Evolutionary conservation across 2,797 vertebrate genomes (phyloP).

Genomic region (Nyctalus aviator): DNA sequence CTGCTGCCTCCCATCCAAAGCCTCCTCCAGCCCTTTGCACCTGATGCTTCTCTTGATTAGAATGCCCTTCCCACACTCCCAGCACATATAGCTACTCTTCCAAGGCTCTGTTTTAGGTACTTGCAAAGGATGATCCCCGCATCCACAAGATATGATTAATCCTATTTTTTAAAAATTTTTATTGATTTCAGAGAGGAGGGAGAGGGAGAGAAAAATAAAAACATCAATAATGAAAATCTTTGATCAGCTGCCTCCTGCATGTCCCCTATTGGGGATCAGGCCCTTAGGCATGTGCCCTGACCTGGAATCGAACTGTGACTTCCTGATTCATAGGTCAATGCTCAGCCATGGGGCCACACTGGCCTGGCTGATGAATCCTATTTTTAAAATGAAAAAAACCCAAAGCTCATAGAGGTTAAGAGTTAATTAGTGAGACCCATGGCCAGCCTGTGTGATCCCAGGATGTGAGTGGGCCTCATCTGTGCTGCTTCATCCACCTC

Average conservation of each 20-base stretch:
- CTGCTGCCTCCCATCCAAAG: not conserved
- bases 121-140: not conserved
- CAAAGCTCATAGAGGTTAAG: not conserved
- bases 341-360: too few species aligned
- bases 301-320: too few species aligned
- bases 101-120: not conserved
- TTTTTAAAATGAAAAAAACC: slow-evolving; percentile 21
- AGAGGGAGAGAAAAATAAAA: too few species aligned
- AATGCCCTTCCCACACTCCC: not conserved
- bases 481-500: not conserved
- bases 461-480: too few species aligned
- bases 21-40: not conserved
- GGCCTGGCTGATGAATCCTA: not conserved
- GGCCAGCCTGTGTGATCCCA: too few species aligned
- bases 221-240: too few species aligned
- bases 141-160: not conserved
- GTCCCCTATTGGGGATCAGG: too few species aligned
- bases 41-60: not conserved
- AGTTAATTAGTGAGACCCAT: not conserved
- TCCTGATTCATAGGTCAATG: too few species aligned
- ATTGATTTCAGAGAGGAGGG: too few species aligned
- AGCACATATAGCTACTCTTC: rapidly evolving
- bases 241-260: too few species aligned
- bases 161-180: not conserved
- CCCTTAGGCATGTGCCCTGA: too few species aligned